Evolutionary conservation across 2,113 vertebrate species (phyloP), one percentile per base, ranked within the genome.

Genomic region (Grus americana): DNA sequence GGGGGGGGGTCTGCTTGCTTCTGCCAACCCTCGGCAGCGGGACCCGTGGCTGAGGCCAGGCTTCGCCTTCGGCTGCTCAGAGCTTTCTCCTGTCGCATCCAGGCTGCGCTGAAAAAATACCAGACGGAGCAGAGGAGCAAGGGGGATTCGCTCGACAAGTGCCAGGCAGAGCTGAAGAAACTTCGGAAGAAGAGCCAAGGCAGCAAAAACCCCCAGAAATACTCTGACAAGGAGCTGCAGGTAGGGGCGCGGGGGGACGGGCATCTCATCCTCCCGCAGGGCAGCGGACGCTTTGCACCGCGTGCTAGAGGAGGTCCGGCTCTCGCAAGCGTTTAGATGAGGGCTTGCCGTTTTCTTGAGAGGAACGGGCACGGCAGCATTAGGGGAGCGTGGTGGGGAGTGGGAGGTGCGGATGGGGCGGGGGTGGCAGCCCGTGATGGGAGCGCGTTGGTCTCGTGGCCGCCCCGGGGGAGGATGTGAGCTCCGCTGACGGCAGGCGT

Each of bases 31-130:
- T 18, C 1, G 12, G 62, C 61, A 40, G 36, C 40, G 1, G 40
- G 62, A 38, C 34, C 32, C 0, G 16, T 1, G 0, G 46, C 49
- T 5, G 2, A 18, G 44, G 34, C 46, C 15, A 17, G 29, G 8
- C 17, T 18, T 74, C 1, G 1, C 18, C 13, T 57, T 24, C 19
- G 11, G 12, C 42, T 40, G 17, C 85, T 97, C 85, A 95, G 50
- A n/a, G 10, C 42, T 58, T 18, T 81, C 74, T 91, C 71, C 74
- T 85, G 52, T 23, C 21, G 0, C 73, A n/a, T 79, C 38, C 97
- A 99, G 99, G 99, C 99, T 44, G 99, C 99, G 0, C 98, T 99
- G 96, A 99, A 99, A 97, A 99, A 99, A 79, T 99, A 99, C 98
- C 99, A 99, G 98, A 97, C 99, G 0, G 99, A 99, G 96, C 99